Evolutionary conservation across 1,140 invertebrate genomes (phyloP).

Genomic region (Trichonephila clavipes): DNA sequence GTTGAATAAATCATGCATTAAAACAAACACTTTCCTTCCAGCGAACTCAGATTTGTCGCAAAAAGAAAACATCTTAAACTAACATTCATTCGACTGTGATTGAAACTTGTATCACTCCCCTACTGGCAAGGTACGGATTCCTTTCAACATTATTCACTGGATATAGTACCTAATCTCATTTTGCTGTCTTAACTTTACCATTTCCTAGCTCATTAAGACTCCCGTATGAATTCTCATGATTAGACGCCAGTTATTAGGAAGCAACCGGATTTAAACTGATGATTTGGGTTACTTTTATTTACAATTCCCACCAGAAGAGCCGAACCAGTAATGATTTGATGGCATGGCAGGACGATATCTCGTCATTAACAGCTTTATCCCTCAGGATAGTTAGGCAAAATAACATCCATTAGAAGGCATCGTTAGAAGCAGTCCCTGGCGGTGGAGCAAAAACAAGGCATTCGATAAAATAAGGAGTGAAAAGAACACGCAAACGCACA

Average conservation of each 20-base stretch:
- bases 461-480: neutral
- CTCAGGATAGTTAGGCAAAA: neutral
- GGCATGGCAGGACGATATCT: neutral
- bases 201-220: neutral
- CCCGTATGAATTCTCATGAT: neutral
- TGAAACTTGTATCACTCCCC: no score
- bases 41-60: no score
- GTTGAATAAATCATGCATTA: no score
- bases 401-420: neutral
- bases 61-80: no score
- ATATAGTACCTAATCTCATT: neutral
- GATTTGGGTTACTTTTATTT: neutral
- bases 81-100: no score
- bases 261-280: neutral
- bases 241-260: neutral
- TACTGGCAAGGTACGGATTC: neutral
- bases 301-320: neutral
- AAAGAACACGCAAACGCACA: conserved; percentile 22
- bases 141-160: neutral
- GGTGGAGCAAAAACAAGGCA: neutral
- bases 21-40: no score
- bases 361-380: neutral
- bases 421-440: neutral
- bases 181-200: neutral
- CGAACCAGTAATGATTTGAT: neutral